Evolutionary conservation across 1,140 invertebrate species (phyloP).

Genomic region (Saxidomus purpurata): DNA sequence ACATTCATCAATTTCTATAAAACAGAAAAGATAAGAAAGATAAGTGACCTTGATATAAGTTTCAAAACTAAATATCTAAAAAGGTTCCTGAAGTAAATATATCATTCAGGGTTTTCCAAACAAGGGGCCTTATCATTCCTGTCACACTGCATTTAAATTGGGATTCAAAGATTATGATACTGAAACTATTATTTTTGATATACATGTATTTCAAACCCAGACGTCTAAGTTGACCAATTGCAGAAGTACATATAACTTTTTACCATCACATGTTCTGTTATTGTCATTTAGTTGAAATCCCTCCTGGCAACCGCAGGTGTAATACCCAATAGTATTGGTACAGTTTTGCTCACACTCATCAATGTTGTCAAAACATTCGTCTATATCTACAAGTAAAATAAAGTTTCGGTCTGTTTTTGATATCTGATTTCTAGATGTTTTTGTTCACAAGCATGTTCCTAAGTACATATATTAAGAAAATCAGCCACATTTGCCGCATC

Average conservation of each 20-base stretch:
- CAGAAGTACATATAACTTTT: too few relatives aligned
- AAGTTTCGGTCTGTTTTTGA: too few relatives aligned
- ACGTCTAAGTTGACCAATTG: too few relatives aligned
- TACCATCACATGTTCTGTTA: constrained; percentile 71
- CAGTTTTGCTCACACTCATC: constrained; percentile 89
- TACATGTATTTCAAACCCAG: too few relatives aligned
- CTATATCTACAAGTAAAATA: constrained; percentile 86
- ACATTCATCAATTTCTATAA: constrained; percentile 59
- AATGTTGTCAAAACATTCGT: constrained; percentile 90
- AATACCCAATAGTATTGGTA: constrained; percentile 91
- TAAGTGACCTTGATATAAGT: background rate
- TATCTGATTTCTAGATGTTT: too few relatives aligned
- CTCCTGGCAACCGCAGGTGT: constrained; percentile 88
- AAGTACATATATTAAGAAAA: background rate
- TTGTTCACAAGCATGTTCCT: background rate
- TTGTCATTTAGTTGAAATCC: constrained; percentile 71
- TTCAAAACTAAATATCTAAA: background rate
- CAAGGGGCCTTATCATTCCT: too few relatives aligned
- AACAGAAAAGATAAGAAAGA: too few relatives aligned
- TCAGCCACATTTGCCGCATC: background rate
- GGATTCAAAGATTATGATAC: too few relatives aligned
- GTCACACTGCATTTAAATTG: too few relatives aligned
- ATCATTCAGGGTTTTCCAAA: too few relatives aligned
- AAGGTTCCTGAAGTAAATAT: background rate
- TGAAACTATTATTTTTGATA: too few relatives aligned